A percentile compares a stretch with the other conserved stretches of the same genome.
These are phyloP conservation scores for Enteromius viviparus DNA, from an alignment of 2,797 vertebrate genomes.

Conservation along the genomic window DNA sequence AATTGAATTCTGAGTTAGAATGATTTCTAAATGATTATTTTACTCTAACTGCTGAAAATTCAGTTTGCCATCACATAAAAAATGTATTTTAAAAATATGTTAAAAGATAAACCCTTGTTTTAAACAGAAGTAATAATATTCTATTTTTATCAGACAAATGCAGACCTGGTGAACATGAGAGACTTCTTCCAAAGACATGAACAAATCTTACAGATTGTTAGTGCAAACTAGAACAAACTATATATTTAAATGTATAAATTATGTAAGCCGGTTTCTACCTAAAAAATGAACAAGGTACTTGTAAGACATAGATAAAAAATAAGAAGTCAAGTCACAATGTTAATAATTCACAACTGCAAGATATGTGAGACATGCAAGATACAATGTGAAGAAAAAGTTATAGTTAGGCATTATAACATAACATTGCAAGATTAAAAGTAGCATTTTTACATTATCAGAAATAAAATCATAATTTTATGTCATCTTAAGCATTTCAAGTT, in stretches of 20 bases:
- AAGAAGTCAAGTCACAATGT: neutral
- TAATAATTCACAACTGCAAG: neutral
- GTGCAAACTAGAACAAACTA: neutral
- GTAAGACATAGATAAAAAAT: neutral
- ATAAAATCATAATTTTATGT: neutral
- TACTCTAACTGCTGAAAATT: neutral
- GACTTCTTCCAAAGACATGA: neutral
- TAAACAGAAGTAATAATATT: neutral
- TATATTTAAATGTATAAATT: neutral
- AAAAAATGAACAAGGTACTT: neutral
- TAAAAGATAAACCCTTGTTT: neutral
- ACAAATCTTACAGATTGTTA: neutral
- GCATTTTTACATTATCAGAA: neutral
- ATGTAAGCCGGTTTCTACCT: neutral
- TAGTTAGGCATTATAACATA: neutral
- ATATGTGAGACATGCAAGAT: neutral
- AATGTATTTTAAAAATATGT: neutral
- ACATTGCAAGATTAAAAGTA: neutral
- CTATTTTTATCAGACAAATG: neutral
- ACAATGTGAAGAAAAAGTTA: neutral
- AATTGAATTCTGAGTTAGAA: neutral
- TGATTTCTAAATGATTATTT: neutral
- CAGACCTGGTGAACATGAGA: neutral
- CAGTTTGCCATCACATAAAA: neutral
- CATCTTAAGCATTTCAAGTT: neutral